Evolutionary conservation across 2,797 vertebrate species (phyloP), one percentile per base, ranked within the genome.

Genomic region (Rousettus madagascariensis): DNA sequence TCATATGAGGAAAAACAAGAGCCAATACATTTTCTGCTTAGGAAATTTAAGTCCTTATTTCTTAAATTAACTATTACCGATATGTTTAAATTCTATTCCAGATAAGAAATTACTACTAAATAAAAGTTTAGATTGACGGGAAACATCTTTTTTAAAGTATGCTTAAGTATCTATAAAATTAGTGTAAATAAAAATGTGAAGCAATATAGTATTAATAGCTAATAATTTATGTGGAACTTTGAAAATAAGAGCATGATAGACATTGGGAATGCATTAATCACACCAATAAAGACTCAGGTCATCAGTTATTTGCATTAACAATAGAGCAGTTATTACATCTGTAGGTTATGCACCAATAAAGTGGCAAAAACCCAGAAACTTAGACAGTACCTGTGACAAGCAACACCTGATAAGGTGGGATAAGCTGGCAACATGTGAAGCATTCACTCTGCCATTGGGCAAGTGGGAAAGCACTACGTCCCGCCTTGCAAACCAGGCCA

Each of bases 161-260:
- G 49, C 49, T 89, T 85, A 26, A 38, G 74, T 91, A 72, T 43
- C 74, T 61, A 36, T 71, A 86, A 91, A 86, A 72, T 90, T 24
- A 82, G 38, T 78, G 4, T 59, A 74, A 88, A 55, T 19, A 53
- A 53, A 36, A 68, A 77, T 26, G 10, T 63, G 38, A 87, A 87
- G 17, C 65, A 87, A 65, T n/a, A 68, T 28, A 69, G 3, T 77
- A 63, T 46, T n/a, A 88, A 36, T n/a, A 83, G 46, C 43, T 83
- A 94, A 82, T 57, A 82, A 83, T 68, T 88, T 77, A 53, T 41
- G 9, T 59, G 24, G 19, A 63, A 38, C 77, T 82, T 86, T 95
- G 22, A 95, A 85, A 80, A 63, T 30, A 78, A 71, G 53, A 72
- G 41, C 59, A 74, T 3, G 11, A 78, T 0, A 43, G 66, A 83